A percentile compares a stretch with the other conserved stretches of the same genome.
These are phyloP conservation scores for Tethya wilhelma DNA, from an alignment of 37 sponge, comb jelly and placozoan species.

Conservation along the genomic window DNA sequence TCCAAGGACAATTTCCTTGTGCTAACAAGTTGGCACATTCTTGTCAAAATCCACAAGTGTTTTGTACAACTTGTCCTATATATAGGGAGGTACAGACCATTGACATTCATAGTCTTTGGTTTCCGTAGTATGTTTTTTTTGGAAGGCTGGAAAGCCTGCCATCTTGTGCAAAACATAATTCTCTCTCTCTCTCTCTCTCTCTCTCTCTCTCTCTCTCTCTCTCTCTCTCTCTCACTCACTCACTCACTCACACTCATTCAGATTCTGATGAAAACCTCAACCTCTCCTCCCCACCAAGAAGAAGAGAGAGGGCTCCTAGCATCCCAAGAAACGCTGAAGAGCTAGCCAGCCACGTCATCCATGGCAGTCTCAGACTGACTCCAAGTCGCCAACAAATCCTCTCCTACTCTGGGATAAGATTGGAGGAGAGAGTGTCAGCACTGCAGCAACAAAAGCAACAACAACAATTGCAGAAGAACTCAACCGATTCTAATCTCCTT, in stretches of 20 bases:
- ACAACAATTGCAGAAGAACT: too few relatives aligned
- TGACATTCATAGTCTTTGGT: too few relatives aligned
- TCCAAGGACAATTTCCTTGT: too few relatives aligned
- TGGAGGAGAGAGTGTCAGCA: constrained; percentile 43
- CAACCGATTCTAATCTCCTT: background rate
- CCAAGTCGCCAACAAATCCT: constrained; percentile 65
- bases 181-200: too few relatives aligned
- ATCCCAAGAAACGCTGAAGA: constrained; percentile 51
- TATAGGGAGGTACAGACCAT: too few relatives aligned
- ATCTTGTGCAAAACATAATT: too few relatives aligned
- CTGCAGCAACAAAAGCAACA: background rate
- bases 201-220: too few relatives aligned
- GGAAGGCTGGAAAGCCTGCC: too few relatives aligned
- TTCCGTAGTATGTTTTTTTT: too few relatives aligned
- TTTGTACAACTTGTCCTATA: too few relatives aligned
- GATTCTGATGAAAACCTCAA: constrained; percentile 52
- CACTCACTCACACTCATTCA: constrained; percentile 14
- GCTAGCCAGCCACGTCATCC: constrained; percentile 66
- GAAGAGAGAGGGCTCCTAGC: constrained; percentile 2
- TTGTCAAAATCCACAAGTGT: too few relatives aligned
- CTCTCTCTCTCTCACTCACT: background rate
- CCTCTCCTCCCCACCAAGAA: constrained; percentile 14
- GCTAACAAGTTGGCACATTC: too few relatives aligned
- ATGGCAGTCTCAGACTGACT: constrained; percentile 65
- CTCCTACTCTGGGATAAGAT: constrained; percentile 63